A percentile compares a stretch with the other conserved stretches of the same genome.
Conservation (phyloP, 2,797 vertebrate species). For the Odontamblyopus lacepedii region DNA sequence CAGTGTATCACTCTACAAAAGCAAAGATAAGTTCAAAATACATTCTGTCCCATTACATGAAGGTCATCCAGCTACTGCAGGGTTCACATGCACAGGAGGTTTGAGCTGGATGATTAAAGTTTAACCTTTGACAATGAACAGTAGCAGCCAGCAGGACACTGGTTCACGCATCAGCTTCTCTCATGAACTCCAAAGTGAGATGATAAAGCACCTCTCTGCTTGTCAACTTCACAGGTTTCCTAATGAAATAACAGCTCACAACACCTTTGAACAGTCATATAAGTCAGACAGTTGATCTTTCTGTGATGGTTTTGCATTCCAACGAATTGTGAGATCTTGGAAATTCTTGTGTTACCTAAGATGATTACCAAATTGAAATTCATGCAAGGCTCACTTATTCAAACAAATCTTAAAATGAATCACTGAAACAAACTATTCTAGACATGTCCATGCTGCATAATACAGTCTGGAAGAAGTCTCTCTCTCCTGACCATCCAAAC, state of each 20-base stretch:
- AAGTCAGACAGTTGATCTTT: conserved; percentile 4
- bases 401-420: no score
- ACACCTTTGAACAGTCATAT: conserved; percentile 1
- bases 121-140: conserved; percentile 12
- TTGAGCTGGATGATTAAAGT: neutral
- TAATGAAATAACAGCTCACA: conserved; percentile 21
- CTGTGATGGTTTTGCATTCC: conserved; percentile 10
- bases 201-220: conserved; percentile 17
- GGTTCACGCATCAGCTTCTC: conserved; percentile 29
- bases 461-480: neutral
- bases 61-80: neutral
- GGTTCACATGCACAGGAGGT: neutral
- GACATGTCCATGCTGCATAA: neutral
- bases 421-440: no score
- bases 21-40: no score
- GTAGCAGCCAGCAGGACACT: conserved; percentile 12
- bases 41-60: neutral
- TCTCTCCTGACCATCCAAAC: no score
- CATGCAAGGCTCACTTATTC: no score
- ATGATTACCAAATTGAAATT: neutral
- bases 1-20: neutral
- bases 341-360: neutral
- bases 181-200: conserved; percentile 17
- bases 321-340: neutral
- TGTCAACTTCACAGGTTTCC: conserved; percentile 17